Base-by-base conservation (phyloP, 2,113 vertebrate genomes). In the Gasterosteus aculeatus region DNA sequence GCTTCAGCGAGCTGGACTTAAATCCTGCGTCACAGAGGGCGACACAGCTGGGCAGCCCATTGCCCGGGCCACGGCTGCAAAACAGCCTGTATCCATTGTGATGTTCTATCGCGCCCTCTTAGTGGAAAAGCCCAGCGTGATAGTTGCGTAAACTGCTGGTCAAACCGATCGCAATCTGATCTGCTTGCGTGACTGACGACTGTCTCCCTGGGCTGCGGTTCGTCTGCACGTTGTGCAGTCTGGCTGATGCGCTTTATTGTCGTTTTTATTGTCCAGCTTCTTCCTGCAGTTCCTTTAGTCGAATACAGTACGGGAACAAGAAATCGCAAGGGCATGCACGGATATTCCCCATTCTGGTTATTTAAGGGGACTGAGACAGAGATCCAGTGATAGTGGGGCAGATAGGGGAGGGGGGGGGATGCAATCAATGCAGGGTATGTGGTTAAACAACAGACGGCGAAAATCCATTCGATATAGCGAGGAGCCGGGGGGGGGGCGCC, bases 381-480 rank as follows among this genome's bases (percentile, higher is more conserved):
- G 85, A 81, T 79, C 72, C 65, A 73, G 76, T 51, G 83, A 85
- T 71, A 33, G 38, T 10, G 39, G 51, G 39, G 5, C 22, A 26
- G 72, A 57, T 26, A 31, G 10, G 35, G n/a, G 29, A 15, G 10
- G 72, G 47, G 64, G 26, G 8, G 51, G 35, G 75, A 31, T 39
- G 39, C 19, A 63, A 85, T 85, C 83, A 62, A 38, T 56, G 69
- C 64, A 70, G 80, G 74, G 80, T 72, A 63, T 85, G 82, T 78
- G 83, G 82, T 85, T 80, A 84, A 83, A 84, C 72, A 85, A 76
- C 62, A 89, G 78, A 78, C 53, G 38, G 8, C 26, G 38, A 69
- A 75, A 80, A 86, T 77, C 83, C 78, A 91, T 91, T 86, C 83
- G 77, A 10, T 78, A 81, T 73, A 89, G 80, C 80, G 41, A 3